These are phyloP conservation scores for Corythaixoides concolor DNA, from an alignment of 2,113 vertebrate species.

Conservation along the genomic window DNA sequence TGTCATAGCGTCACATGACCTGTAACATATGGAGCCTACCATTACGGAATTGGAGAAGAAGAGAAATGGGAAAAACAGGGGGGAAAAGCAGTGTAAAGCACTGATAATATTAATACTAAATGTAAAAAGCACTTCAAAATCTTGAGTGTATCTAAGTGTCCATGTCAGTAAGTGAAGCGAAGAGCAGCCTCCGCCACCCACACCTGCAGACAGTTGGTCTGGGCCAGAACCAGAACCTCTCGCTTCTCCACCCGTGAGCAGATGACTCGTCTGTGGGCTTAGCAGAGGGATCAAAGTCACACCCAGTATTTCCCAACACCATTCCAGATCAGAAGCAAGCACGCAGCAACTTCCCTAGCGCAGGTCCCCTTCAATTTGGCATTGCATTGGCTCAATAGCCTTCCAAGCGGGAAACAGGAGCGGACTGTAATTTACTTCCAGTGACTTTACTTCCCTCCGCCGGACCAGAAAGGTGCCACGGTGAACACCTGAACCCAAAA, in stretches of 20 bases:
- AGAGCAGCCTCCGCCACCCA: not conserved
- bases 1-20: slow-evolving; percentile 27
- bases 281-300: not conserved
- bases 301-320: not conserved
- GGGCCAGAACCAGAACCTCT: not conserved
- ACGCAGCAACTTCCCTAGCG: not conserved
- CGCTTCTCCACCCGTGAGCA: not conserved
- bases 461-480: not conserved
- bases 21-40: not conserved
- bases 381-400: not conserved
- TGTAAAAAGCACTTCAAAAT: not conserved
- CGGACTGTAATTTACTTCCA: not conserved
- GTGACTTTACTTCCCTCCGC: not conserved
- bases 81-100: not conserved
- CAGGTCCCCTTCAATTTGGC: not conserved
- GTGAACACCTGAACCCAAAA: not conserved
- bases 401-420: not conserved
- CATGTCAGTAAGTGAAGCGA: not conserved
- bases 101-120: not conserved
- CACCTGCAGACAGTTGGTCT: not conserved
- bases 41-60: not conserved
- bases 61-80: fast-evolving
- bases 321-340: not conserved
- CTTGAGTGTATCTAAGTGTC: not conserved
- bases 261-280: not conserved